Conservation (phyloP, 2,888 invertebrate genomes). For the Yponomeuta sedellus region DNA sequence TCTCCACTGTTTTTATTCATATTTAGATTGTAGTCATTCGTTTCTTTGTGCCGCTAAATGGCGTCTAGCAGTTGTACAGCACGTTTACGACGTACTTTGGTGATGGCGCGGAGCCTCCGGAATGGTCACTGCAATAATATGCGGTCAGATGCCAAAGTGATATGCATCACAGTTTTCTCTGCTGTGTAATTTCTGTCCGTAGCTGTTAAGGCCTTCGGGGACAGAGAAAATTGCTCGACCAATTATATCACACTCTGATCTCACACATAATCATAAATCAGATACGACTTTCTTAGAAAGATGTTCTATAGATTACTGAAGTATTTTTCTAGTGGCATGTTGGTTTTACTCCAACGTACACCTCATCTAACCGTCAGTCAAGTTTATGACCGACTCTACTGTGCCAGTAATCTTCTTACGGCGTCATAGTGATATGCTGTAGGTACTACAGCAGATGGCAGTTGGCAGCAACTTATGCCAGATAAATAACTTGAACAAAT, state of each 20-base stretch:
- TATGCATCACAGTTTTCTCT: slow-evolving; percentile 59
- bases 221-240: slow-evolving; percentile 59
- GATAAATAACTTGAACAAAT: too few relatives aligned
- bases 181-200: slow-evolving; percentile 62
- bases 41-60: slow-evolving; percentile 73
- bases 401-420: too few relatives aligned
- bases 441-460: too few relatives aligned
- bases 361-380: background rate
- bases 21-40: slow-evolving; percentile 64
- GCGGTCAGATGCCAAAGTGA: slow-evolving; percentile 64
- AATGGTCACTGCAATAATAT: slow-evolving; percentile 73
- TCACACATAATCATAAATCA: slow-evolving; percentile 29
- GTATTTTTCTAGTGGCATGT: slow-evolving; percentile 1
- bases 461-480: too few relatives aligned
- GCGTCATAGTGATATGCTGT: too few relatives aligned
- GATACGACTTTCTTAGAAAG: slow-evolving; percentile 47
- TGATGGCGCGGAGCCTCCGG: slow-evolving; percentile 67
- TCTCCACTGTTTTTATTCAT: slow-evolving; percentile 62
- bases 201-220: slow-evolving; percentile 47
- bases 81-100: slow-evolving; percentile 71
- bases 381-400: too few relatives aligned
- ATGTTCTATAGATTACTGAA: background rate
- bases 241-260: slow-evolving; percentile 15
- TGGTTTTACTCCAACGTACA: background rate
- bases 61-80: slow-evolving; percentile 71